These are phyloP conservation scores for Heliothis virescens DNA, from an alignment of 1,140 invertebrate genomes.

Conservation along the genomic window DNA sequence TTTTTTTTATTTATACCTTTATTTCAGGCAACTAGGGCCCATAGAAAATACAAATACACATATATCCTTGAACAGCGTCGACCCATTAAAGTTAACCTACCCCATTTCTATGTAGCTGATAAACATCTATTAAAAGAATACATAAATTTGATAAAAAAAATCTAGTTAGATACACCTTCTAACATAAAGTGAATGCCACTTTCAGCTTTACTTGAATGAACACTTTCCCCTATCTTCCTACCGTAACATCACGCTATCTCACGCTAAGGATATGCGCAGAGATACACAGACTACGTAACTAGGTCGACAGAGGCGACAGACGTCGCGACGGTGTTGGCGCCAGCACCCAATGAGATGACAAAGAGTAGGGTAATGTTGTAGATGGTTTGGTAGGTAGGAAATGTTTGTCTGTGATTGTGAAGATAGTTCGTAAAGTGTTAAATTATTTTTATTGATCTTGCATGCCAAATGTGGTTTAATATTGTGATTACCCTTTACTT, in stretches of 20 bases:
- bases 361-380: conserved; percentile 42
- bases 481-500: no score
- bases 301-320: conserved; percentile 59
- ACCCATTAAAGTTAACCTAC: no score
- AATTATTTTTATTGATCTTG: neutral
- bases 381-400: conserved; percentile 23
- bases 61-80: no score
- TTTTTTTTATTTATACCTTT: no score
- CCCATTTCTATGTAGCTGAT: no score
- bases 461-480: no score
- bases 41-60: no score
- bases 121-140: no score
- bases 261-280: neutral
- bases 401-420: neutral
- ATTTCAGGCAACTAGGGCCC: no score
- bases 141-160: no score
- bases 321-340: conserved; percentile 70
- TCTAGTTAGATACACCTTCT: neutral
- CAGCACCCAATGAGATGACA: conserved; percentile 53
- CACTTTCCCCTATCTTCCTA: neutral
- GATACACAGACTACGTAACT: conserved; percentile 15
- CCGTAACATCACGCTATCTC: neutral
- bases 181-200: neutral
- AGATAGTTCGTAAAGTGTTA: neutral
- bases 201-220: neutral